Percentiles rank a stretch among this genome's conserved stretches.
phyloP scores from a whole-genome alignment of 2,888 invertebrate genomes.

The Ethmia dodecea region DNA sequence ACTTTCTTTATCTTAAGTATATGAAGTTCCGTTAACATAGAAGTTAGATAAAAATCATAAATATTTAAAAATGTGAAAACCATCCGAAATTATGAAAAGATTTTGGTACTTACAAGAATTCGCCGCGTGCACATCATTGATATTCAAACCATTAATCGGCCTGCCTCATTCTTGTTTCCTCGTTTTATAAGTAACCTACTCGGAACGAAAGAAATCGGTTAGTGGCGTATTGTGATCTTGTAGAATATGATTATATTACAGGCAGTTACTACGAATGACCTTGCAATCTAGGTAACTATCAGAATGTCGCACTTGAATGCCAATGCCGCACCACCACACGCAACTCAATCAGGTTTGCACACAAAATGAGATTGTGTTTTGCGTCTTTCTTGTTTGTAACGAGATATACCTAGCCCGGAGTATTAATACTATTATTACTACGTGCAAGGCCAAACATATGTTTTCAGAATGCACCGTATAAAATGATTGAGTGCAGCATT shows the following conservation, averaged over 20 bases:
- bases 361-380: background rate
- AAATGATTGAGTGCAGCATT: background rate
- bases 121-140: background rate
- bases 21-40: conserved; percentile 3
- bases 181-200: background rate
- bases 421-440: conserved; percentile 5
- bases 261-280: conserved; percentile 45
- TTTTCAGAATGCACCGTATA: background rate
- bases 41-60: background rate
- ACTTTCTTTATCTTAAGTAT: conserved; percentile 7
- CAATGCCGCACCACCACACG: conserved; percentile 30
- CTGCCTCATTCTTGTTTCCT: background rate
- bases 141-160: background rate
- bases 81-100: background rate
- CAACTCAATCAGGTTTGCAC: background rate
- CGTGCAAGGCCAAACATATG: conserved; percentile 1
- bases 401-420: too few species aligned
- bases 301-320: conserved; percentile 61
- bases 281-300: conserved; percentile 53
- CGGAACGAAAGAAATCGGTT: background rate
- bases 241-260: conserved; percentile 34
- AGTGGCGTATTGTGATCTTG: conserved; percentile 13
- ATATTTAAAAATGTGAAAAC: conserved; percentile 1
- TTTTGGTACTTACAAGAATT: too few species aligned
- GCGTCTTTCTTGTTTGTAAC: too few species aligned